Evolutionary conservation across 2,888 invertebrate genomes (phyloP).

Genomic region (Subacronicta megacephala): DNA sequence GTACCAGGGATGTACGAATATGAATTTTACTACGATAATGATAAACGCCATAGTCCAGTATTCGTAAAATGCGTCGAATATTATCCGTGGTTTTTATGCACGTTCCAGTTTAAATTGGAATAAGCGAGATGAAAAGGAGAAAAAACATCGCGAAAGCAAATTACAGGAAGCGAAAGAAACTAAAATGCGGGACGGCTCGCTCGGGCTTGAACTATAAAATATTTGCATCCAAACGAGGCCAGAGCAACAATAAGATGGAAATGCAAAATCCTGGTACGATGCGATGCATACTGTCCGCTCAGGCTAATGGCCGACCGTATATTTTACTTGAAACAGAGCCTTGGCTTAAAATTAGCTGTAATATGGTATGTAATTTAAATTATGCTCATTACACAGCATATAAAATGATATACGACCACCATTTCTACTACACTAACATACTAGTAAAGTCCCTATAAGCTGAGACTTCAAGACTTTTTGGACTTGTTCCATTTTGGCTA

Average conservation of each 20-base stretch:
- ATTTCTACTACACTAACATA: constrained; percentile 26
- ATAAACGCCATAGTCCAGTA: constrained; percentile 47
- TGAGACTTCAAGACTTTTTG: constrained; percentile 46
- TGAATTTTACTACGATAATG: constrained; percentile 45
- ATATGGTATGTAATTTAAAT: constrained; percentile 49
- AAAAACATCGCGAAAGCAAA: constrained; percentile 76
- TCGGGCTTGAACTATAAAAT: constrained; percentile 82
- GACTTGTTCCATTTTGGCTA: constrained; percentile 53
- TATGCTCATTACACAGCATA: constrained; percentile 43
- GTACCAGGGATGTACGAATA: constrained; percentile 29
- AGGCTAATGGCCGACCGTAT: constrained; percentile 65
- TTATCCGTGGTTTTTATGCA: constrained; percentile 68
- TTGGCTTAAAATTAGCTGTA: constrained; percentile 59
- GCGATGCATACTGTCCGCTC: constrained; percentile 73
- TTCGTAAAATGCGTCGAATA: constrained; percentile 54
- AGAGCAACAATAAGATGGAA: constrained; percentile 83
- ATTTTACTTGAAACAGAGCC: constrained; percentile 57
- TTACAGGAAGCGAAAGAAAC: constrained; percentile 81
- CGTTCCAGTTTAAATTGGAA: constrained; percentile 78
- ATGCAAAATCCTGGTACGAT: constrained; percentile 74
- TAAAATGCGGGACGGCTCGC: constrained; percentile 76
- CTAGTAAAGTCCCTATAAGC: constrained; percentile 31
- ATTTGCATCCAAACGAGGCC: constrained; percentile 86
- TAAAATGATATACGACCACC: constrained; percentile 31
- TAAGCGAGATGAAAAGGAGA: constrained; percentile 74